phyloP scores from a whole-genome alignment of 2,113 vertebrate genomes.

The Probosciger aterrimus region DNA sequence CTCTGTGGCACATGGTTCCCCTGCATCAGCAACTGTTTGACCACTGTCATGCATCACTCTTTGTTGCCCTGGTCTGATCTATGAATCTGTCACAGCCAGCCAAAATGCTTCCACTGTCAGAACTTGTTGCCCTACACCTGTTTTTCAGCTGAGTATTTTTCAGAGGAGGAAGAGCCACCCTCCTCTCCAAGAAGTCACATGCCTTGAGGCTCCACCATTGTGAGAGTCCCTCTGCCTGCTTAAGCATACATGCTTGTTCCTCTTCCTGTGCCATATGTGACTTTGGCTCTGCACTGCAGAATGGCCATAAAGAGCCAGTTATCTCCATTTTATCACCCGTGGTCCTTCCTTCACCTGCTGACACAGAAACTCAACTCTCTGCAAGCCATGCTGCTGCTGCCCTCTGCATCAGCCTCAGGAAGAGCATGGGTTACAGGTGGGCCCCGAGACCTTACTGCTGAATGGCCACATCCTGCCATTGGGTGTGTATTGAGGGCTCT shows the following conservation, averaged over 20 bases:
- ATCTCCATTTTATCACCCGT: neutral
- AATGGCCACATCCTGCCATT: neutral
- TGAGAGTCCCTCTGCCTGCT: neutral
- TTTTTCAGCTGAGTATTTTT: neutral
- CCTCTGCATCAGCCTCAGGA: neutral
- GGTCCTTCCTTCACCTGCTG: neutral
- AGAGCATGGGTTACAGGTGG: too few species aligned
- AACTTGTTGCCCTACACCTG: neutral
- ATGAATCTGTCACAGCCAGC: neutral
- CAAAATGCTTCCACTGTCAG: neutral
- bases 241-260: neutral
- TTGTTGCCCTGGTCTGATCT: neutral
- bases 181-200: neutral
- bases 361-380: fast-evolving
- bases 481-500: neutral
- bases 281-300: neutral
- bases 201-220: neutral
- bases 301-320: neutral
- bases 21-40: neutral
- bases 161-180: neutral
- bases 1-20: neutral
- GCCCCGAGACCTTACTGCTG: neutral
- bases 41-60: neutral
- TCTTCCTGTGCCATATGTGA: neutral
- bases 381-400: neutral